A percentile compares a stretch with the other conserved stretches of the same genome.
Evolutionary conservation across 2,797 vertebrate genomes (phyloP).

Genomic region (Darevskia mixta): DNA sequence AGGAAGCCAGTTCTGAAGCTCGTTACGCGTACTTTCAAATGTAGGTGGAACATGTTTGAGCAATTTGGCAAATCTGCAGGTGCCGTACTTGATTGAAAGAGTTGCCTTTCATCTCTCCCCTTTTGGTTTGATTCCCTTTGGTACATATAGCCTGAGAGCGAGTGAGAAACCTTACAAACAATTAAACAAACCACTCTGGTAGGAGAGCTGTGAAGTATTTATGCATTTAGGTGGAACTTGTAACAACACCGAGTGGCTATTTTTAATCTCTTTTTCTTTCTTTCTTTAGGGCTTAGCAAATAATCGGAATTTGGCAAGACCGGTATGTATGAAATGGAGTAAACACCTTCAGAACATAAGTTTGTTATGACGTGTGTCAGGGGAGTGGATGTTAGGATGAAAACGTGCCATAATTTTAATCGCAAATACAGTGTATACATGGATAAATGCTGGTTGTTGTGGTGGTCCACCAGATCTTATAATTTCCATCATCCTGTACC

Average conservation of each 20-base stretch:
- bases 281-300: constrained; percentile 68
- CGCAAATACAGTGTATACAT: fast-evolving
- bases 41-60: fast-evolving
- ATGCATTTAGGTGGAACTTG: neutral
- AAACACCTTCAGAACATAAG: constrained; percentile 58
- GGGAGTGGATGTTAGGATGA: neutral
- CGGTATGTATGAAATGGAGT: constrained; percentile 68
- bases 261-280: constrained; percentile 62
- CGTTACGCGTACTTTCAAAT: neutral
- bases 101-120: neutral
- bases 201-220: neutral
- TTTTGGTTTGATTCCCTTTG: neutral
- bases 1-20: neutral
- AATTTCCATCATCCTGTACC: neutral
- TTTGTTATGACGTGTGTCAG: constrained; percentile 27
- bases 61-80: neutral
- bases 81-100: neutral
- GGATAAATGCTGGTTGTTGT: neutral
- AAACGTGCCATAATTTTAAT: neutral
- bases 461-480: neutral
- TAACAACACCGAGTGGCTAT: neutral
- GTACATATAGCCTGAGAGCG: neutral
- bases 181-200: neutral
- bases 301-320: constrained; percentile 61
- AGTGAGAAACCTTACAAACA: neutral